Base-by-base conservation (phyloP, 2,888 invertebrate species). In the Periphyllus acericola region DNA sequence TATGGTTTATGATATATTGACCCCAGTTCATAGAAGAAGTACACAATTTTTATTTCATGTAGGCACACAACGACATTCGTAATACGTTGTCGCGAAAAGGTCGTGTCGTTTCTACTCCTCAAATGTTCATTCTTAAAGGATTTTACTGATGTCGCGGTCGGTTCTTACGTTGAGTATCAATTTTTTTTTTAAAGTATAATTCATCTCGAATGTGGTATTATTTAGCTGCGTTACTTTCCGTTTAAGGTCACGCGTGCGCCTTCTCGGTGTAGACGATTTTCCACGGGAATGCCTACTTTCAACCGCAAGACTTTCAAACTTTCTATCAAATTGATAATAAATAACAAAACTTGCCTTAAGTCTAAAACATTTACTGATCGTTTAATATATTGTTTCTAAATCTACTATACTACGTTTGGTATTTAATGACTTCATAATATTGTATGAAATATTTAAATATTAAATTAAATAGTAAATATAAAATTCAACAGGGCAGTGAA, bases 271-370 rank as follows among this genome's bases (percentile, higher is more conserved):
- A 19, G 25, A 11, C 29, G 17, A 60, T 40, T 21, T 60, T 83
- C 36, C 36, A 21, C 60, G 60, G 34, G n/a, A 75, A 83, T 60
- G 82, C 74, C 36, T 60, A 60, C 55, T 83, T 75, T 83, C 60
- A 36, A 60, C 74, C 19, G 19, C 55, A 74, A 74, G 66, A 83
- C 83, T 75, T 83, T 75, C 74, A n/a, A 83, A 75, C 83, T 83
- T 75, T 40, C 36, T 29, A 40, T 83, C 34, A 83, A 40, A 83
- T 75, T 83, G 74, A 83, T 83, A 83, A 75, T 75, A 83, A 83
- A 83, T 75, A 83, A 83, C 29, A n/a, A 40, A 75, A 83, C 83
- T 83, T 60, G 36, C 40, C 14, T 60, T 6, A 75, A 75, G 83
- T 83, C 60, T 36, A 75, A 83, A 83, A 75, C 75, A 83, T 74